Conservation (phyloP, 2,888 invertebrate genomes). For the Xylocampa areola region DNA sequence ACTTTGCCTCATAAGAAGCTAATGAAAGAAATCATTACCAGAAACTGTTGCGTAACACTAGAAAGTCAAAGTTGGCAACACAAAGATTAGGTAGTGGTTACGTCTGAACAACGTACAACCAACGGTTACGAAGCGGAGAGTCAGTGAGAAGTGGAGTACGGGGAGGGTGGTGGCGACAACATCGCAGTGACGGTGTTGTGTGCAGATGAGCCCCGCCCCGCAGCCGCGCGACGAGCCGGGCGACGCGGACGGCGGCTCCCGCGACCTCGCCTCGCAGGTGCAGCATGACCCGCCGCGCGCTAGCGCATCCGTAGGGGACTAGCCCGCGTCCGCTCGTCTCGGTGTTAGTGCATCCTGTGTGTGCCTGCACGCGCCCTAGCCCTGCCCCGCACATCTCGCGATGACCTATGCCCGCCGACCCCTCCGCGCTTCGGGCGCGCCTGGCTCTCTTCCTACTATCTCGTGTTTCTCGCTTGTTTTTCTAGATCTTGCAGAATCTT, state of each 20-base stretch:
- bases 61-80: conserved; percentile 60
- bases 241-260: conserved; percentile 82
- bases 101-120: conserved; percentile 56
- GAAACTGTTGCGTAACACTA: conserved; percentile 55
- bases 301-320: conserved; percentile 81
- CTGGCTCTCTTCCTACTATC: conserved; percentile 93
- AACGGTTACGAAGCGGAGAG: conserved; percentile 80
- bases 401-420: conserved; percentile 75
- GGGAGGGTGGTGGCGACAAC: conserved; percentile 82
- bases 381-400: conserved; percentile 77
- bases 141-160: conserved; percentile 88
- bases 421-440: conserved; percentile 84
- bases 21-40: conserved; percentile 44
- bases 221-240: conserved; percentile 84
- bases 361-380: conserved; percentile 77
- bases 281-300: conserved; percentile 78
- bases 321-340: conserved; percentile 83
- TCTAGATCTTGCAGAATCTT: conserved; percentile 99
- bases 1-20: conserved; percentile 40
- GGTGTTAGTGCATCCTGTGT: conserved; percentile 87
- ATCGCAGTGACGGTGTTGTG: conserved; percentile 87
- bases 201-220: conserved; percentile 89
- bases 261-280: conserved; percentile 88
- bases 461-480: conserved; percentile 97
- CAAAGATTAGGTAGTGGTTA: conserved; percentile 60